These are phyloP conservation scores for Babylonia areolata DNA, from an alignment of 1,140 invertebrate species.

Conservation along the genomic window DNA sequence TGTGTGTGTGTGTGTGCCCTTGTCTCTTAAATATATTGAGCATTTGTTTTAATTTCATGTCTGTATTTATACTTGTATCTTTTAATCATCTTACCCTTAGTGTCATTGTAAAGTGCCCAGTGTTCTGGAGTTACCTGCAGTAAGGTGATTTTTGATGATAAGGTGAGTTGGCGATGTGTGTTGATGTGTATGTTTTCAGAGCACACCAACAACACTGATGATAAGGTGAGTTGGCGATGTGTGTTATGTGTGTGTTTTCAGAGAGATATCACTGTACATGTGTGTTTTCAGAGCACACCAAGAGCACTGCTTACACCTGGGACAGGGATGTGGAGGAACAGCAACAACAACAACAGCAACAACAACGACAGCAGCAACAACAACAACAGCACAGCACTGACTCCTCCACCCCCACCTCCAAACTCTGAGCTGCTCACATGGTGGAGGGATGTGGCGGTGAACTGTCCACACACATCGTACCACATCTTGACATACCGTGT, in stretches of 20 bases:
- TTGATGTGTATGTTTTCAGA: constrained; percentile 35
- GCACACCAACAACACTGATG: constrained; percentile 30
- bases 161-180: too few relatives aligned
- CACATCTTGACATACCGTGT: too few relatives aligned
- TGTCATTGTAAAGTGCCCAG: too few relatives aligned
- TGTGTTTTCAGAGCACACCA: constrained; percentile 38
- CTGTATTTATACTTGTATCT: neutral
- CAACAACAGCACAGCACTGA: neutral
- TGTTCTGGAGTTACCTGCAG: too few relatives aligned
- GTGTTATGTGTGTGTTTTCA: too few relatives aligned
- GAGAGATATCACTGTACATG: neutral
- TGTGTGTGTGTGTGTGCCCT: too few relatives aligned
- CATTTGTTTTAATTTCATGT: neutral
- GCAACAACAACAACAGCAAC: neutral
- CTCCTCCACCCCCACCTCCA: neutral
- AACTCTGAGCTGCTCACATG: neutral
- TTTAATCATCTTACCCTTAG: neutral
- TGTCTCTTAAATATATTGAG: too few relatives aligned
- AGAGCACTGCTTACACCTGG: constrained; percentile 37
- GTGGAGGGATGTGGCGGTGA: neutral
- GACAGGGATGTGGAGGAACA: constrained; percentile 21
- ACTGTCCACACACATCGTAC: too few relatives aligned
- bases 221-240: too few relatives aligned
- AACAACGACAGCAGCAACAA: neutral
- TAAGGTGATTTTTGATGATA: too few relatives aligned